Evolutionary conservation across 2,888 invertebrate genomes (phyloP), one percentile per base, ranked within the genome.

Genomic region (Hemithea aestivaria): DNA sequence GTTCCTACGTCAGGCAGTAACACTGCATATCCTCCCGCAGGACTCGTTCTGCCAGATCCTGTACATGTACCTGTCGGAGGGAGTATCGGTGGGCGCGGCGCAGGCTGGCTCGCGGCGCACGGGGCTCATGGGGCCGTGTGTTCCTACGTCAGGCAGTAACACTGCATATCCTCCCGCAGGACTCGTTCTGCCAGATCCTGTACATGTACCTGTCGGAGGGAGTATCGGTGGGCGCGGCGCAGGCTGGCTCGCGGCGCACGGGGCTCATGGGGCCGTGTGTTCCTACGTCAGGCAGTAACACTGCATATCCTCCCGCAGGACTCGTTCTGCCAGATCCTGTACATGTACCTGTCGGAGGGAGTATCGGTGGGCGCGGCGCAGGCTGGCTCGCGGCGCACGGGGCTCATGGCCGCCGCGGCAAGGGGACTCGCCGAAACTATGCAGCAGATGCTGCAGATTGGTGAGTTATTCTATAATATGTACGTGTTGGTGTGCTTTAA

Each of bases 191-290:
- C 24, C 92, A 94, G 72, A 87, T 96, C 46, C 81, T 94, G 58
- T 92, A 94, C 76, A 90, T 94, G 63, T 92, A 96, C 66, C 81
- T 93, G 45, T 91, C 92, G 37, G 96, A 96, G 74, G 93, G 93
- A 52, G 91, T 93, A 43, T 90, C 92, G 5, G 91, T 94, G 32
- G 91, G 93, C 74, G 91, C 92, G 69, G 89, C 90, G 51, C 94
- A 95, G 69, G 88, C 91, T 0, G 73, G 76, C 40, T 90, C 89
- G 1, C 89, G 89, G 7, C 90, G 89, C 42, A 92, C 93, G 7
- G 90, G 95, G 0, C 87, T 96, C 53, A 96, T 96, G 92, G 91
- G n/a, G n/a, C n/a, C n/a, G n/a, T n/a, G n/a, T n/a, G n/a, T n/a
- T n/a, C n/a, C n/a, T n/a, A n/a, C n/a, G n/a, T n/a, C n/a, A n/a